Evolutionary conservation across 2,113 vertebrate genomes (phyloP), one percentile per base, ranked within the genome.

Genomic region (Nibea coibor): DNA sequence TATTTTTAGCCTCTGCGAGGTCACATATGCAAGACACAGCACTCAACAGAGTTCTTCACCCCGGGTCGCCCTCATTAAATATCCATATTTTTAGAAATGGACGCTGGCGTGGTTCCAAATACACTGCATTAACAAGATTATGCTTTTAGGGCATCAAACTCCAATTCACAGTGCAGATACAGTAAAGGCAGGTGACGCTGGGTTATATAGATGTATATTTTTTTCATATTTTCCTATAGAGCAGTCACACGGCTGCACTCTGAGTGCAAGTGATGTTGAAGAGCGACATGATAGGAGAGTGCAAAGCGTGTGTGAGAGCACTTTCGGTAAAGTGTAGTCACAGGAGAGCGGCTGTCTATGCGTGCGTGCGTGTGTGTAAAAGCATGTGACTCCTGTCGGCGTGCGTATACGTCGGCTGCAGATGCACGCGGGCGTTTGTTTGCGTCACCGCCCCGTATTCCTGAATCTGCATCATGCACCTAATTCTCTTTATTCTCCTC

Each of bases 241-340:
- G 82, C 56, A 42, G 51, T 68, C 58, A 12, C 47, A 75, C 50
- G 24, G 51, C 45, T 42, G 17, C 48, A 5, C 54, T 58, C 8
- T 15, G 22, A 72, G 63, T 56, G 56, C 54, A 66, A 73, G 81
- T 47, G 87, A 83, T 84, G 67, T 42, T 85, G 85, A 88, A 87
- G 74, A 64, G 47, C n/a, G 68, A 72, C 54, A 58, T 64, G 54
- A 78, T 75, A 48, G 61, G 48, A 58, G 72, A 70, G 82, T 72
- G 75, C 59, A 86, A 80, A 81, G 87, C 73, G 81, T 68, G 74
- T 71, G 79, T 62, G 80, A 88, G 81, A 76, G 87, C 82, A 84
- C 85, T 91, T 82, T 82, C 19, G 51, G 84, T 85, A 72, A 84
- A 86, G 87, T 87, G 87, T 77, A 78, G 80, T 81, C 73, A 81